Evolutionary conservation across 1,140 invertebrate species (phyloP), one percentile per base, ranked within the genome.

Genomic region (Brachionus asplanchnoidis): DNA sequence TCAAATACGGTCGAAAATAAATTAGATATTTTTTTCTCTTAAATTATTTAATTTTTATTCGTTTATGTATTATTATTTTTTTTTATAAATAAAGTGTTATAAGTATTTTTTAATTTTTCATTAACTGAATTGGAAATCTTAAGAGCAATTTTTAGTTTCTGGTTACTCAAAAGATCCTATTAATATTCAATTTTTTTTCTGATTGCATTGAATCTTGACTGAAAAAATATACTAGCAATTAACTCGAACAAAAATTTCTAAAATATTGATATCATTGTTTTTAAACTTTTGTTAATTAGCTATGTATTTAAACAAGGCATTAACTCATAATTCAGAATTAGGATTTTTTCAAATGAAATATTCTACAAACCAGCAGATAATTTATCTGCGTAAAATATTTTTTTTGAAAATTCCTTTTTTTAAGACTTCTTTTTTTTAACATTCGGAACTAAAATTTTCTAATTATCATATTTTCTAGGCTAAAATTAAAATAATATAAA

Each of bases 1-100:
- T 82, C 20, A 82, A 82, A 82, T 82, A 82, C 42, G 79, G 79
- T 17, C 56, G 60, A 82, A 40, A 73, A 17, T 60, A 60, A 60
- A 60, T 60, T 20, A 60, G 20, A 60, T 26, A 26, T 60, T 26
- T 46, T 46, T 9, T 20, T 20, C n/a, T 7, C 4, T 23, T 60
- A 60, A 60, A 20, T 60, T 26, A 60, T 36, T 60, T n/a, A n/a
- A n/a, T n/a, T 60, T n/a, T 60, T 20, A 56, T 46, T 60, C 53
- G 20, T 60, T 60, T 60, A n/a, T 53, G 6, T 20, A 8, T 20
- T 2, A 60, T 60, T 9, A 23, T 20, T 60, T 60, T 60, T 26
- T 20, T 60, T 20, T 60, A 20, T 60, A 20, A 56, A 60, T 60
- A 60, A 60, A 60, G 17, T 8, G 8, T 60, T 6, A 20, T 17